Evolutionary conservation across 2,113 vertebrate species (phyloP).

Genomic region (Podocnemis expansa): DNA sequence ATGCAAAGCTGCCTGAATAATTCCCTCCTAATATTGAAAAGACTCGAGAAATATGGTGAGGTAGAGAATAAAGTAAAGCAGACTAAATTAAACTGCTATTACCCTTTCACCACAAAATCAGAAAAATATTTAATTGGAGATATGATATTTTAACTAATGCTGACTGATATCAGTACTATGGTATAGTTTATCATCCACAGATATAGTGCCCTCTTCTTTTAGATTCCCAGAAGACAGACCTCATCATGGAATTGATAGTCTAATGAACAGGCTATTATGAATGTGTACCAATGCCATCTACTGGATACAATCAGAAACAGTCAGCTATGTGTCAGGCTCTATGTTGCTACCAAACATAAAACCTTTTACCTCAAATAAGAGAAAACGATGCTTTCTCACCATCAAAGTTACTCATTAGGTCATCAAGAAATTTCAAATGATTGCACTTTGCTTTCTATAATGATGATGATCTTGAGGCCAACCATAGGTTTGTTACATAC

Average conservation of each 20-base stretch:
- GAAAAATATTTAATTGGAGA: too few relatives aligned
- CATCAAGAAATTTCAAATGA: neutral
- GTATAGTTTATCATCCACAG: too few relatives aligned
- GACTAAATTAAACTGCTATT: too few relatives aligned
- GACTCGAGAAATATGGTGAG: too few relatives aligned
- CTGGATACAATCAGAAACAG: neutral
- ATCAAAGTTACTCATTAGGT: neutral
- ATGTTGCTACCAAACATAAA: neutral
- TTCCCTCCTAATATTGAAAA: too few relatives aligned
- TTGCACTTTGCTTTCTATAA: neutral
- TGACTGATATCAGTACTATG: too few relatives aligned
- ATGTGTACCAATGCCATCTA: neutral
- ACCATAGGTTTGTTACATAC: neutral
- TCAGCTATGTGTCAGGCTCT: neutral
- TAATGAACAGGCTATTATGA: neutral
- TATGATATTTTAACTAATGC: too few relatives aligned
- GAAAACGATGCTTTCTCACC: neutral
- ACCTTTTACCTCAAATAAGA: neutral
- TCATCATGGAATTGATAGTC: neutral
- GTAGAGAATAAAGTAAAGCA: too few relatives aligned
- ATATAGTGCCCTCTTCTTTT: too few relatives aligned
- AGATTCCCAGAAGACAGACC: too few relatives aligned
- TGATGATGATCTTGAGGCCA: neutral
- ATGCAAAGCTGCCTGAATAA: neutral
- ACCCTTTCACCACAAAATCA: too few relatives aligned